Conservation (phyloP, 2,888 invertebrate genomes). For the Amaurobius ferox region DNA sequence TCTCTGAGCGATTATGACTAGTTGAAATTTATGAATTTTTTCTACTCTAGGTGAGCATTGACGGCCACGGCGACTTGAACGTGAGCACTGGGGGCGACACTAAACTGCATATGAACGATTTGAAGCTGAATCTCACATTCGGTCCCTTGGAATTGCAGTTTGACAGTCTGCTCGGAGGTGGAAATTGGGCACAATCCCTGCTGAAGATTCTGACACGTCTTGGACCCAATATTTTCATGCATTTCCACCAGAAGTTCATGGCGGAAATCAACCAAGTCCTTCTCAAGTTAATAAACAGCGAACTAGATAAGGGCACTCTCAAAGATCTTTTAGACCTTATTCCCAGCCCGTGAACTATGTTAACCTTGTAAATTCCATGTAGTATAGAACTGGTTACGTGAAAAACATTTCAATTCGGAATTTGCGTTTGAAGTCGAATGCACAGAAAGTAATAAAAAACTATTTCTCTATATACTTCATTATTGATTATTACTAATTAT, state of each 20-base stretch:
- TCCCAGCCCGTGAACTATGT: neutral
- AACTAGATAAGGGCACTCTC: slow-evolving; percentile 63
- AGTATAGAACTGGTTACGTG: too few species aligned
- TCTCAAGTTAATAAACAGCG: slow-evolving; percentile 53
- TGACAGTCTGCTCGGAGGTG: slow-evolving; percentile 54
- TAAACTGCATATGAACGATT: slow-evolving; percentile 47
- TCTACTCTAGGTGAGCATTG: slow-evolving; percentile 24
- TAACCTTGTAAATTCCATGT: too few species aligned
- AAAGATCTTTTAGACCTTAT: slow-evolving; percentile 52
- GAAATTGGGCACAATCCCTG: slow-evolving; percentile 44
- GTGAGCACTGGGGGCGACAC: slow-evolving; percentile 22
- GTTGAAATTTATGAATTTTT: too few species aligned
- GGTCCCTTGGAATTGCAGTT: slow-evolving; percentile 46
- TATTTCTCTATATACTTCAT: too few species aligned
- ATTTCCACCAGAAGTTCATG: slow-evolving; percentile 56
- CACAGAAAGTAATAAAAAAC: too few species aligned
- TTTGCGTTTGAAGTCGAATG: too few species aligned
- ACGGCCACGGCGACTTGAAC: slow-evolving; percentile 38
- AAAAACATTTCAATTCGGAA: too few species aligned
- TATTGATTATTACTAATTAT: too few species aligned
- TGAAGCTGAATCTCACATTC: slow-evolving; percentile 37
- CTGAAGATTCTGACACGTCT: slow-evolving; percentile 35
- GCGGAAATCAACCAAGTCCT: slow-evolving; percentile 40
- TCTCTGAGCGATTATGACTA: too few species aligned
- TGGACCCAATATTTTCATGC: slow-evolving; percentile 33